Base-by-base conservation (phyloP, 2,797 vertebrate species). In the Dendrocincla tyrannina region DNA sequence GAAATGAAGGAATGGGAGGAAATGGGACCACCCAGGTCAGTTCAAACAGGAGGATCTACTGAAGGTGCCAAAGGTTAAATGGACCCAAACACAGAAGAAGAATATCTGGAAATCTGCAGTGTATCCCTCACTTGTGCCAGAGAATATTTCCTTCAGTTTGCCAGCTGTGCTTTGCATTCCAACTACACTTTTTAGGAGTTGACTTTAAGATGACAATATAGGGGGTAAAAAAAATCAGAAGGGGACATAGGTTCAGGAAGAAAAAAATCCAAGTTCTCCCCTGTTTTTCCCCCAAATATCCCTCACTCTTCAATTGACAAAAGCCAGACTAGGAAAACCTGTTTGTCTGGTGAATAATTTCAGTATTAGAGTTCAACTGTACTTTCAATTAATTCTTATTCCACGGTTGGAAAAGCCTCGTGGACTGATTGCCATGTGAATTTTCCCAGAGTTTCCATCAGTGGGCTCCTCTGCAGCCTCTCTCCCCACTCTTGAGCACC, bases 341-440 rank as follows among this genome's bases (percentile, higher is more conserved):
- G 7, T 46, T 37, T 62, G 1, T n/a, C 60, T 69, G 2, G 2
- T 8, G 41, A 44, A 14, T 49, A 4, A 70, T 66, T 69, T 50
- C 42, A 49, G 2, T 17, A 11, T 50, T 9, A 27, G 8, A 49
- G 5, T 15, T 2, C 14, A 33, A 68, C 22, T 23, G 28, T 46
- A 32, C 13, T 52, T 42, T 13, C 5, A 25, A 41, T 56, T 44
- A 20, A 53, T 33, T 68, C 52, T 55, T 27, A 20, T 49, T 64
- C 37, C 7, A 2, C 0, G 4, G 10, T 13, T 7, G 1, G 66
- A 44, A 62, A 66, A 74, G 5, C 1, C 4, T 25, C 46, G 11
- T 8, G 52, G 46, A 16, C 46, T 70, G 30, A 18, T 24, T 55
- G 13, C 46, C 25, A 30, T 12, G 42, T 60, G 67, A 17, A 14